phyloP scores from a whole-genome alignment of 2,888 invertebrate species.

The Lepidocyrtoides sp. region DNA sequence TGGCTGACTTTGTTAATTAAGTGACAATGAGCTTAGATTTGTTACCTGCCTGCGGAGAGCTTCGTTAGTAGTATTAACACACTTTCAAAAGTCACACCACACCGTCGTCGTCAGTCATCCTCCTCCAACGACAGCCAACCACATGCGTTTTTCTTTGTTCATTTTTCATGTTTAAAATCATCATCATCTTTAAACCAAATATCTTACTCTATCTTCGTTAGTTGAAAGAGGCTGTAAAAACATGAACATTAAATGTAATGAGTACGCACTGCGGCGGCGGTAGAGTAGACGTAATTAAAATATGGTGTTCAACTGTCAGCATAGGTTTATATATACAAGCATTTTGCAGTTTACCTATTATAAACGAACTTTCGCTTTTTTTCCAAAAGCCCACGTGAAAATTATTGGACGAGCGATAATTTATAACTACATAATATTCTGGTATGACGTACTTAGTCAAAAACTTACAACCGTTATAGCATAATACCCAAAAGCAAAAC shows the following conservation, averaged over 20 bases:
- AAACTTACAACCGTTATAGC: too few species aligned
- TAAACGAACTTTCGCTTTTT: constrained; percentile 3
- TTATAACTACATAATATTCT: not conserved
- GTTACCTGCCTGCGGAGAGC: not conserved
- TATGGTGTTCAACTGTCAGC: too few species aligned
- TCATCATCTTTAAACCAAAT: not conserved
- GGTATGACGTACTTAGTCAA: too few species aligned
- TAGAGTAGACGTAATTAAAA: too few species aligned
- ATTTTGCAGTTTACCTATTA: too few species aligned
- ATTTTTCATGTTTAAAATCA: not conserved
- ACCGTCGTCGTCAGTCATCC: not conserved
- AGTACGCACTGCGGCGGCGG: too few species aligned
- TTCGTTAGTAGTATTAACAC: not conserved
- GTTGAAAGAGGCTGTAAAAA: too few species aligned
- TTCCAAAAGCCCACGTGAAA: not conserved
- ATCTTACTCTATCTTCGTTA: too few species aligned
- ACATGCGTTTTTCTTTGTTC: too few species aligned
- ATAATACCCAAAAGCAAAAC: too few species aligned
- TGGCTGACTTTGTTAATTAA: constrained; percentile 58
- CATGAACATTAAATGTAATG: too few species aligned
- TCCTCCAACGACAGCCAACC: not conserved
- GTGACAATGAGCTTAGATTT: constrained; percentile 26
- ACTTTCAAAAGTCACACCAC: constrained; percentile 51
- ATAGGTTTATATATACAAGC: too few species aligned
- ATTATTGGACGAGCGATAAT: not conserved